Conservation (phyloP, 2,113 vertebrate species). For the Chaenocephalus aceratus region DNA sequence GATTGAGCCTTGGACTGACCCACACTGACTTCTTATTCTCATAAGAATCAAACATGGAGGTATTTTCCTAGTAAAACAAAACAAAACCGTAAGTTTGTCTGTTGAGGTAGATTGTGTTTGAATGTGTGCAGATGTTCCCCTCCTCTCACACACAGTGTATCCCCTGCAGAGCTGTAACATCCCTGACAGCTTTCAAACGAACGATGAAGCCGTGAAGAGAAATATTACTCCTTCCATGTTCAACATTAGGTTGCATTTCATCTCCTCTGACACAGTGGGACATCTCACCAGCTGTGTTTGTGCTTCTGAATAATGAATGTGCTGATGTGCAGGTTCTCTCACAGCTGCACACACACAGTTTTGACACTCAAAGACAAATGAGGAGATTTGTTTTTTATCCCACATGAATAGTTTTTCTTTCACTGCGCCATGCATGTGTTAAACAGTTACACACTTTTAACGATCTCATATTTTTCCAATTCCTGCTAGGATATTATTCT, state of each 20-base stretch:
- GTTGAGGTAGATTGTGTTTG: neutral
- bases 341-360: slow-evolving; percentile 26
- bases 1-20: neutral
- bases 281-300: slow-evolving; percentile 54
- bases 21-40: neutral
- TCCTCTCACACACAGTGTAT: neutral
- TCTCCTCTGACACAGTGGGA: slow-evolving; percentile 30
- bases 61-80: neutral
- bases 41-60: neutral
- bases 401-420: neutral
- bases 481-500: neutral
- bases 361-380: slow-evolving; percentile 30
- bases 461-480: neutral
- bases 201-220: slow-evolving; percentile 18
- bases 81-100: neutral
- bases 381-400: slow-evolving; percentile 20
- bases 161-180: slow-evolving; percentile 6
- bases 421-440: neutral
- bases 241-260: slow-evolving; percentile 38
- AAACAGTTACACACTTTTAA: neutral
- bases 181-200: slow-evolving; percentile 24
- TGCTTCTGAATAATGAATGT: slow-evolving; percentile 63
- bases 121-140: slow-evolving; percentile 6
- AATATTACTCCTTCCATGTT: slow-evolving; percentile 28
- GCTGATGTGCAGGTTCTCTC: slow-evolving; percentile 19